Evolutionary conservation across 2,113 vertebrate genomes (phyloP), one percentile per base, ranked within the genome.

Genomic region (Phasianus colchicus): DNA sequence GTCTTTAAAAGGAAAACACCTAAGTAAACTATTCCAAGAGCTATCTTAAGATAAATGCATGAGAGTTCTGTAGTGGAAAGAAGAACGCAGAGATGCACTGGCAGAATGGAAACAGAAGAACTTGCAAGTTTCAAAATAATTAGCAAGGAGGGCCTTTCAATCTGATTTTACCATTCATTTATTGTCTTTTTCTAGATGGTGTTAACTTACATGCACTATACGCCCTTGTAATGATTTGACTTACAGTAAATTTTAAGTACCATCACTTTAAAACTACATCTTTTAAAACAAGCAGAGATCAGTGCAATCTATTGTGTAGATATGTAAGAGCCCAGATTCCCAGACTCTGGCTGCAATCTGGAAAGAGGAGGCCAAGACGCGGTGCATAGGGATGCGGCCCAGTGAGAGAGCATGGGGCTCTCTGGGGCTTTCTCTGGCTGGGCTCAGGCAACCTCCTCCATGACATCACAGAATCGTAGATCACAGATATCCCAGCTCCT

Each of bases 21-120:
- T 24, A 38, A 38, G 12, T 16, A 22, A 12, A 4, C 18, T 29
- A 4, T 36, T 34, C n/a, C 50, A 17, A 32, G 30, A 60, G 43
- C 45, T 15, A 24, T 11, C 10, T 8, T 13, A 24, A 24, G 50
- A 40, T 34, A 30, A 29, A 5, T 1, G 0, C 27, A 32, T 6
- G 47, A 0, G 3, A 50, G 13, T 20, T 38, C 48, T 52, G 67
- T 2, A 2, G 47, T 11, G 36, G 36, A 45, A 25, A 21, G 47
- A 50, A 48, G 42, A 32, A 24, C 1, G 1, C 16, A 45, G 16
- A 66, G 24, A 19, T 69, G 47, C 15, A 6, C 22, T 8, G 20
- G 29, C 50, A 75, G 38, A 58, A 54, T 0, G 2, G 8, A 66
- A 27, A 15, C 1, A 43, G 29, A 52, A 64, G 77, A 11, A 5